Evolutionary conservation across 23 tunicate species (phyloP).

Genomic region (Ascidia mentula): DNA sequence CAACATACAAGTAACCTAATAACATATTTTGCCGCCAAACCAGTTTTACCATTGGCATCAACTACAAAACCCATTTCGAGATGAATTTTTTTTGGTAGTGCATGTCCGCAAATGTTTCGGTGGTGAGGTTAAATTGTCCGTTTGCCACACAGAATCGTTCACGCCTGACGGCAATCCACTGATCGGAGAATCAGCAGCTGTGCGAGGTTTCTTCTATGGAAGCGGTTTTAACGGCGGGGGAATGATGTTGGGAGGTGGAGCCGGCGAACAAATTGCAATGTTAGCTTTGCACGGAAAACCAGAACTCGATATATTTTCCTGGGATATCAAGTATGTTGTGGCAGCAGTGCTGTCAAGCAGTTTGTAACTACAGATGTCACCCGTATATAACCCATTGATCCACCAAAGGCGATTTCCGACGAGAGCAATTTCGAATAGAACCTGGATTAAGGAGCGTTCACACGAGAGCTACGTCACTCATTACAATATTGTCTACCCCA

Average conservation of each 20-base stretch:
- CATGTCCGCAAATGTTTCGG: too few species aligned
- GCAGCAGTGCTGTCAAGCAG: not conserved
- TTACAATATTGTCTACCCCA: constrained; percentile 76
- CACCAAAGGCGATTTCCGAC: constrained; percentile 68
- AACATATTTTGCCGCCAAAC: too few species aligned
- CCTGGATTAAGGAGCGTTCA: constrained; percentile 61
- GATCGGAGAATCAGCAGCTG: constrained; percentile 72
- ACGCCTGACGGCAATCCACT: constrained; percentile 74
- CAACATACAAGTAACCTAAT: too few species aligned
- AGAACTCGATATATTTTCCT: constrained; percentile 61
- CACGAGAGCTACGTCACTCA: constrained; percentile 78
- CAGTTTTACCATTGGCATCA: too few species aligned
- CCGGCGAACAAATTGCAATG: constrained; percentile 67
- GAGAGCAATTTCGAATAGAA: constrained; percentile 35
- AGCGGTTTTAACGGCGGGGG: constrained; percentile 92
- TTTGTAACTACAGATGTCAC: not conserved
- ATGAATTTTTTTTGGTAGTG: too few species aligned
- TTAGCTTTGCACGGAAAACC: constrained; percentile 65
- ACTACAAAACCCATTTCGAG: too few species aligned
- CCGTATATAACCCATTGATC: not conserved
- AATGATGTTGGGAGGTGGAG: constrained; percentile 90
- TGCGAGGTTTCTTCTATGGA: constrained; percentile 74
- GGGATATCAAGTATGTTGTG: constrained; percentile 57
- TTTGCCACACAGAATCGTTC: constrained; percentile 53
- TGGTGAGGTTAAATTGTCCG: too few species aligned